Conservation (phyloP, 2,888 invertebrate species). For the Drosophila paramelanica region DNA sequence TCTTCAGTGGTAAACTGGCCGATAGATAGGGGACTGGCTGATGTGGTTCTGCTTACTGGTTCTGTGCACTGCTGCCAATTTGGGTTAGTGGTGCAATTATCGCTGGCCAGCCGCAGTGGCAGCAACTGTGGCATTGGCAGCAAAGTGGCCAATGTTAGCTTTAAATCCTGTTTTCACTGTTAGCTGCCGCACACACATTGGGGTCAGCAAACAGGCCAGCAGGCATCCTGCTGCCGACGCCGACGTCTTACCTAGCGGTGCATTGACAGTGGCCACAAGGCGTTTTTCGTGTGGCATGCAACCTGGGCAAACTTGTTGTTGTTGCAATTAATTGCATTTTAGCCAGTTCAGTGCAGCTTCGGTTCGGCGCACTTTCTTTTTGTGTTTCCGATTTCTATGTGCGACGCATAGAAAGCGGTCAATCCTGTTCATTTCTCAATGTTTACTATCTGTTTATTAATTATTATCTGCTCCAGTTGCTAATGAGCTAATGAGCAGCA, state of each 20-base stretch:
- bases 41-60: slow-evolving; percentile 56
- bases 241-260: slow-evolving; percentile 62
- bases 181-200: slow-evolving; percentile 61
- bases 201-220: slow-evolving; percentile 60
- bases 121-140: background rate
- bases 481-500: slow-evolving; percentile 57
- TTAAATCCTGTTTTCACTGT: slow-evolving; percentile 82
- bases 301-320: slow-evolving; percentile 48
- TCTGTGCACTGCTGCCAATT: slow-evolving; percentile 57
- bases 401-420: slow-evolving; percentile 73
- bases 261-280: slow-evolving; percentile 61
- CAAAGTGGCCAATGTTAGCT: slow-evolving; percentile 28
- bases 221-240: slow-evolving; percentile 24
- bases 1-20: background rate
- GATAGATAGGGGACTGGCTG: background rate
- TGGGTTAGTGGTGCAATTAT: slow-evolving; percentile 77
- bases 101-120: slow-evolving; percentile 18
- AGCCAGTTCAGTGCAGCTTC: slow-evolving; percentile 53
- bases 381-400: slow-evolving; percentile 64
- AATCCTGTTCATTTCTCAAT: slow-evolving; percentile 58
- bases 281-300: slow-evolving; percentile 14
- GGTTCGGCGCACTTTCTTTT: slow-evolving; percentile 77
- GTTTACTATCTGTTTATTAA: slow-evolving; percentile 40
- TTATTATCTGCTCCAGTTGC: slow-evolving; percentile 71
- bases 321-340: slow-evolving; percentile 72